Evolutionary conservation across 2,888 invertebrate genomes (phyloP), one percentile per base, ranked within the genome.

Genomic region (Ashinkailepas kermadecensis): DNA sequence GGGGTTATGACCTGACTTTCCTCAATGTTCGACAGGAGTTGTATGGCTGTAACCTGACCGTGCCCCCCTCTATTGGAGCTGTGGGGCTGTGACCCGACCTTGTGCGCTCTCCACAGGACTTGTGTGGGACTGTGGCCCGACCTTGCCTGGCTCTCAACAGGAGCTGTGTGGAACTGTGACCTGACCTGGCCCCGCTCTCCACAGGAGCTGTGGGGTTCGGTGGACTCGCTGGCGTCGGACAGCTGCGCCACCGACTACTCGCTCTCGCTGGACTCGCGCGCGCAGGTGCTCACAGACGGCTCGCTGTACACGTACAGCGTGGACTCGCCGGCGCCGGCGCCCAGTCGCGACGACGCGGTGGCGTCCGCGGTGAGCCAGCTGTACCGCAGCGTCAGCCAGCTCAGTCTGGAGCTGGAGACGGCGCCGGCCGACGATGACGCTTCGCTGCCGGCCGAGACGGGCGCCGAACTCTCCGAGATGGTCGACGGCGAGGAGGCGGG

Each of bases 141-240:
- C 39, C 4, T 4, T 39, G 39, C 4, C 65, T 1, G n/a, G 25
- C 25, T 25, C 10, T 25, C 67, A 7, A 11, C 74, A 74, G 74
- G 74, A 74, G 74, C 74, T 74, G 74, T 74, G 74, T 39, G 39
- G 39, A 4, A 39, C 39, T 3, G 39, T 39, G 39, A 39, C 39
- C 39, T 39, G 39, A 39, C 39, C 4, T 4, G 1, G 39, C 4
- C n/a, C 65, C 15, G 25, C 25, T 25, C 10, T 25, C 67, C 6
- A 11, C 74, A 74, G 74, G 74, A 74, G 74, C 74, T 74, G 74
- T 74, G 74, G 74, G 74, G 74, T 18, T 74, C 74, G 54, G 54
- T 54, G 54, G 74, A 74, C 74, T 74, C 74, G 18, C 74, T 74
- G 74, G 74, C 74, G 8, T 74, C 74, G 25, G 74, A 74, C 18